These are phyloP conservation scores for Julus scanicus DNA, from an alignment of 2,888 invertebrate species.

Conservation along the genomic window DNA sequence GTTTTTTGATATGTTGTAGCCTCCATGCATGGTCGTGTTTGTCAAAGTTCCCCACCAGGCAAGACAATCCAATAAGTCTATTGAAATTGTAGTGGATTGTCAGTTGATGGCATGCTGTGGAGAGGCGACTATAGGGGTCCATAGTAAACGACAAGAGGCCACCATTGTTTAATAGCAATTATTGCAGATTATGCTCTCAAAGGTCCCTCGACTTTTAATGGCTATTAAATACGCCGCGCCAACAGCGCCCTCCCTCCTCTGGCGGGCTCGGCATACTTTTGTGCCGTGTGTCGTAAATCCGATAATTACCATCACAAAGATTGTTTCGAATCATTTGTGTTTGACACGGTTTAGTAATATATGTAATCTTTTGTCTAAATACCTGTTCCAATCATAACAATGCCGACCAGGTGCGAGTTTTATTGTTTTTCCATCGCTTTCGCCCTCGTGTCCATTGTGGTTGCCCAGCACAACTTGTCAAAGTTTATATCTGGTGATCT, in stretches of 20 bases:
- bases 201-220: conserved; percentile 8
- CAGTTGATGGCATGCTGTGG: no score
- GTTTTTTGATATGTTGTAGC: conserved; percentile 9
- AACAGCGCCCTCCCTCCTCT: not conserved
- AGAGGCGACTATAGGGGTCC: not conserved
- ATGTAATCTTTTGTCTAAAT: conserved; percentile 33
- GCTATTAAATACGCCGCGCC: not conserved
- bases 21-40: not conserved
- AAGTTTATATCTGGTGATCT: not conserved
- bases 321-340: conserved; percentile 25
- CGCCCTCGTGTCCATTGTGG: conserved; percentile 33
- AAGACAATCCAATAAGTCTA: not conserved
- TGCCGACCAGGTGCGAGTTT: conserved; percentile 15
- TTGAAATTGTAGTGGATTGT: not conserved
- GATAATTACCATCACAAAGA: conserved; percentile 33
- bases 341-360: conserved; percentile 25
- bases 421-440: conserved; percentile 33
- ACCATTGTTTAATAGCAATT: conserved; percentile 24
- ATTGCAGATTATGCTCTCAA: conserved; percentile 33
- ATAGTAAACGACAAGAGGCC: not conserved
- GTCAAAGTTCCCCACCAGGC: conserved; percentile 10
- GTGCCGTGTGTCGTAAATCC: not conserved
- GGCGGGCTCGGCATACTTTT: not conserved
- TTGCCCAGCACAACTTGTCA: conserved; percentile 18
- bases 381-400: conserved; percentile 12